These are phyloP conservation scores for Cynopterus brachyotis DNA, from an alignment of 2,113 vertebrate genomes.

Conservation along the genomic window DNA sequence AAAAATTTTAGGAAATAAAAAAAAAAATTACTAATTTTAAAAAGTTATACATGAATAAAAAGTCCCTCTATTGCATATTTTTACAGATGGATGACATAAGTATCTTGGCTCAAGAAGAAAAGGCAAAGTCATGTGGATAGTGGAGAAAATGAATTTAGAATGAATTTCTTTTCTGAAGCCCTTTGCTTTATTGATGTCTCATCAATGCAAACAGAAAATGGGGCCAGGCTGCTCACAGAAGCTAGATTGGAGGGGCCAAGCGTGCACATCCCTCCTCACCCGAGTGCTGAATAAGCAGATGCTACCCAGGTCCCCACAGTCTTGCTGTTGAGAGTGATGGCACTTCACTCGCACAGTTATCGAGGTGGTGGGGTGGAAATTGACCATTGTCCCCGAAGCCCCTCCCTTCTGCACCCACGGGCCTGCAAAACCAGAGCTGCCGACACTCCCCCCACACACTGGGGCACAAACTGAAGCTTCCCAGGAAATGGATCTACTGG, in stretches of 20 bases:
- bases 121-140: not conserved
- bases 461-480: too few species aligned
- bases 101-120: not conserved
- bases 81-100: not conserved
- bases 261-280: fast-evolving
- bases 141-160: not conserved
- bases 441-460: fast-evolving
- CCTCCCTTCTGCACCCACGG: not conserved
- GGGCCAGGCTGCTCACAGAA: not conserved
- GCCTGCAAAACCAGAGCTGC: not conserved
- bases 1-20: not conserved
- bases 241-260: not conserved
- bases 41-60: not conserved
- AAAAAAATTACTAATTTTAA: not conserved
- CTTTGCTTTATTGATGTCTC: not conserved
- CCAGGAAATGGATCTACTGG: fast-evolving
- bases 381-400: not conserved
- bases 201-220: not conserved
- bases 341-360: not conserved
- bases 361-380: fast-evolving
- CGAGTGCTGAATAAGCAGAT: not conserved
- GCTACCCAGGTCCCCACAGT: not conserved
- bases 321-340: not conserved
- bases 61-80: not conserved
- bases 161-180: not conserved